Percentiles rank a stretch among this genome's conserved stretches.
Conservation (phyloP, 2,797 vertebrate species). For the Florisuga fusca region DNA sequence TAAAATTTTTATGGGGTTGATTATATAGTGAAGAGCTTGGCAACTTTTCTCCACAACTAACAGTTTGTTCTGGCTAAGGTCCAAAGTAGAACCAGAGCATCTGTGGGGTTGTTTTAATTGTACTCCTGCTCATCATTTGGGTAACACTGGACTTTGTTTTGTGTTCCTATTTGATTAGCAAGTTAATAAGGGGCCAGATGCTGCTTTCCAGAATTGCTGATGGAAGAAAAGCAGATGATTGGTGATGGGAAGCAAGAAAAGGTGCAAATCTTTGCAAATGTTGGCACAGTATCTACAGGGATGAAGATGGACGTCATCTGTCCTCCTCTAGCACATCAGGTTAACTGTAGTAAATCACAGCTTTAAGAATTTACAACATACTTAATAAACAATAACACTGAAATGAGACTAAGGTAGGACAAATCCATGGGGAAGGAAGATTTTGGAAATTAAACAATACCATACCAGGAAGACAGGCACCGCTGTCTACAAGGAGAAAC, state of each 20-base stretch:
- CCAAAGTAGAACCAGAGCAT: conserved; percentile 13
- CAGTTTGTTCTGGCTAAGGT: conserved; percentile 21
- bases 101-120: conserved; percentile 17
- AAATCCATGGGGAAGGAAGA: background rate
- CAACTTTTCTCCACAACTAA: conserved; percentile 15
- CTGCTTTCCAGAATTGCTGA: background rate
- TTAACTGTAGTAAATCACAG: background rate
- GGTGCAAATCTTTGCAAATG: background rate
- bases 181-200: background rate
- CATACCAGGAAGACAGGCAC: background rate
- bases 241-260: background rate
- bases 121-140: background rate
- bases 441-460: background rate
- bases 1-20: conserved; percentile 2
- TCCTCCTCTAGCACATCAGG: background rate
- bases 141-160: background rate
- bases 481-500: background rate
- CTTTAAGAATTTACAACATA: background rate
- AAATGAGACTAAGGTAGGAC: background rate
- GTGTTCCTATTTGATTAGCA: background rate
- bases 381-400: background rate
- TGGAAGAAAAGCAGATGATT: background rate
- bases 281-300: background rate
- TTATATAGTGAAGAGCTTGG: conserved; percentile 29
- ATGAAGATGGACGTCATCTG: background rate